Evolutionary conservation across 2,113 vertebrate species (phyloP).

Genomic region (Trochalopteron elliotii): DNA sequence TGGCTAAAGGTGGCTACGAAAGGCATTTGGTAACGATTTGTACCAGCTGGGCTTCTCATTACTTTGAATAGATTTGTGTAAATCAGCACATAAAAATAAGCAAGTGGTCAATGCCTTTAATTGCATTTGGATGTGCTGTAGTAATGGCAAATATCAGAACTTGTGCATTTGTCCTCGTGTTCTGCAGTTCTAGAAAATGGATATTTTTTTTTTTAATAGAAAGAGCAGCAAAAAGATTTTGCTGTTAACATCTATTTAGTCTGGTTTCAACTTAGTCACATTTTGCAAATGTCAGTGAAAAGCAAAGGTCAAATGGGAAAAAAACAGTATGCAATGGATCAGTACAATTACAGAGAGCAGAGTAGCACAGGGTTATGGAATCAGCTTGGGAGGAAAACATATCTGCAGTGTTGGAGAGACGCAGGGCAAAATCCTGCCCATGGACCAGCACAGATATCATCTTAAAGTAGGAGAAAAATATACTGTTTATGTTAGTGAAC

Average conservation of each 20-base stretch:
- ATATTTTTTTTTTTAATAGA: neutral
- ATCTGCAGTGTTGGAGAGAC: neutral
- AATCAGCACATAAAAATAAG: conserved; percentile 49
- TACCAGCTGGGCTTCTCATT: conserved; percentile 51
- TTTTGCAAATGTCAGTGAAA: conserved; percentile 60
- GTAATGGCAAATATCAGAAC: conserved; percentile 11
- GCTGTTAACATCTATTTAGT: conserved; percentile 45
- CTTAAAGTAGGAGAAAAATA: neutral
- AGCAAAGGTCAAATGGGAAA: conserved; percentile 43
- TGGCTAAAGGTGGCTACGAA: conserved; percentile 49
- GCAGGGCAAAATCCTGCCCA: neutral
- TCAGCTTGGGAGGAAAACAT: neutral
- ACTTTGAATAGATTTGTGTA: conserved; percentile 53
- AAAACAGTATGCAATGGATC: conserved; percentile 4
- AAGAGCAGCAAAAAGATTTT: neutral
- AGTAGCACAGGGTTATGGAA: neutral
- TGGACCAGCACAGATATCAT: neutral
- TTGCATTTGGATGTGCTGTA: neutral
- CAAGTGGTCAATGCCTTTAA: conserved; percentile 62
- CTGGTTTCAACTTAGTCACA: conserved; percentile 46
- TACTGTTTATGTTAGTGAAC: neutral
- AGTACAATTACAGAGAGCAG: conserved; percentile 15
- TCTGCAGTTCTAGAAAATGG: conserved; percentile 8
- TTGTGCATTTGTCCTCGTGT: neutral
- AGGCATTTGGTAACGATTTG: conserved; percentile 50